Evolutionary conservation across 2,113 vertebrate genomes (phyloP), one percentile per base, ranked within the genome.

Genomic region (Oenanthe melanoleuca): DNA sequence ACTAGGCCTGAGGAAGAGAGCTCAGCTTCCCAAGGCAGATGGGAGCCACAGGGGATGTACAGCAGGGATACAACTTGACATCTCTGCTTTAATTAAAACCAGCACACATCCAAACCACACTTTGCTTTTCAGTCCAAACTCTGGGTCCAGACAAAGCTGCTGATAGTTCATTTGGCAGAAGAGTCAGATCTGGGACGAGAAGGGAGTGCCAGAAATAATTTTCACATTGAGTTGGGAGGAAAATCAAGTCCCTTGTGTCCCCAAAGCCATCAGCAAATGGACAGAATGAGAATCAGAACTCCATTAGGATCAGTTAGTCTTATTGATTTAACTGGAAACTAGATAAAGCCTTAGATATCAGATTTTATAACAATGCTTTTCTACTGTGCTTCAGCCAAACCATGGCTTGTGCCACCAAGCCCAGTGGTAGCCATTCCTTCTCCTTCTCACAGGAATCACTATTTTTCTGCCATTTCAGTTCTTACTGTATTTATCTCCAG

Each of bases 301-400:
- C 61, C 90, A 82, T 81, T 72, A 89, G 53, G 44, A 91, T 91
- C 69, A 82, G 80, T 73, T 85, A 88, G 37, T 61, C 57, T 84
- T 86, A 89, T 0, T 81, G 53, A 91, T 94, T 87, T 87, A 74
- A 64, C 49, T 64, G 40, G 49, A 87, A 91, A 74, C 65, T 69
- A 70, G 65, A 85, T n/a, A 89, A 75, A 89, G 28, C 44, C 44
- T 89, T 64, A 50, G 61, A 28, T 42, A 91, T 5, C 52, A 11
- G 47, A 63, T 80, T 84, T 33, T 38, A 1, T 24, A 88, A 80
- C 80, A 92, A 2, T 34, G 55, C 34, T 50, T 80, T 83, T 80
- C 66, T 63, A 50, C 37, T 24, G 11, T 21, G 38, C 55, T 73
- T 77, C 34, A n/a, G 8, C 37, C 71, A 86, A 83, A 57, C 64